These are phyloP conservation scores for Apogon talboti DNA, from an alignment of 2,797 vertebrate genomes.

Conservation along the genomic window DNA sequence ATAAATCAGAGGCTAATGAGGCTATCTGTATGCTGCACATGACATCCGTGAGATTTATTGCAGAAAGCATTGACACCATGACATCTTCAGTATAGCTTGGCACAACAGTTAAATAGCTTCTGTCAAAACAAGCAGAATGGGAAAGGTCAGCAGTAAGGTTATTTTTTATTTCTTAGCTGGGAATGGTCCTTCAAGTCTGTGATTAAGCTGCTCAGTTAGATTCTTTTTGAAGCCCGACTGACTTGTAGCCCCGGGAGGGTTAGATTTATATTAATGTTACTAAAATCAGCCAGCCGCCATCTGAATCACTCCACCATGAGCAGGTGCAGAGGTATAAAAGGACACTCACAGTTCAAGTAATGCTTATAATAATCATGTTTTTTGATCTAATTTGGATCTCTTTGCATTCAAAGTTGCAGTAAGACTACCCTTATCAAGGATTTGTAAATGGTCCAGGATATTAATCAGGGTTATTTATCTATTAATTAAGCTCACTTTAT, in stretches of 20 bases:
- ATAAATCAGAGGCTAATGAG: slow-evolving; percentile 72
- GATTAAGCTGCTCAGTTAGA: slow-evolving; percentile 53
- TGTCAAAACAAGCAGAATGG: slow-evolving; percentile 18
- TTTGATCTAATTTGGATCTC: no score
- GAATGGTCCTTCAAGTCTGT: slow-evolving; percentile 43
- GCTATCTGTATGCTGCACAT: slow-evolving; percentile 59
- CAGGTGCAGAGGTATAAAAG: slow-evolving; percentile 18
- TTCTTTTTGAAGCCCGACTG: slow-evolving; percentile 39
- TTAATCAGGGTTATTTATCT: no score
- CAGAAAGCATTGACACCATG: slow-evolving; percentile 7
- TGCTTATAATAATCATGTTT: no score
- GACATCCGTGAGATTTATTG: slow-evolving; percentile 46
- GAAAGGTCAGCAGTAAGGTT: slow-evolving; percentile 40
- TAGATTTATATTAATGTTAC: slow-evolving; percentile 56
- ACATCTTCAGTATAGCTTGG: slow-evolving; percentile 9
- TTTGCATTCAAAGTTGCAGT: no score
- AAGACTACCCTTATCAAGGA: no score
- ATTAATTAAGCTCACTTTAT: no score
- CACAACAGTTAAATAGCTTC: slow-evolving; percentile 32
- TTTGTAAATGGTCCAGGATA: no score
- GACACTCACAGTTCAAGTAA: neutral
- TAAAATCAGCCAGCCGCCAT: slow-evolving; percentile 41
- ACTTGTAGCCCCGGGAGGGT: slow-evolving; percentile 48
- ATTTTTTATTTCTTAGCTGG: slow-evolving; percentile 3
- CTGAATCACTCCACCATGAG: slow-evolving; percentile 34